Conservation (phyloP, 2,888 invertebrate genomes). For the Resseliella maxima region DNA sequence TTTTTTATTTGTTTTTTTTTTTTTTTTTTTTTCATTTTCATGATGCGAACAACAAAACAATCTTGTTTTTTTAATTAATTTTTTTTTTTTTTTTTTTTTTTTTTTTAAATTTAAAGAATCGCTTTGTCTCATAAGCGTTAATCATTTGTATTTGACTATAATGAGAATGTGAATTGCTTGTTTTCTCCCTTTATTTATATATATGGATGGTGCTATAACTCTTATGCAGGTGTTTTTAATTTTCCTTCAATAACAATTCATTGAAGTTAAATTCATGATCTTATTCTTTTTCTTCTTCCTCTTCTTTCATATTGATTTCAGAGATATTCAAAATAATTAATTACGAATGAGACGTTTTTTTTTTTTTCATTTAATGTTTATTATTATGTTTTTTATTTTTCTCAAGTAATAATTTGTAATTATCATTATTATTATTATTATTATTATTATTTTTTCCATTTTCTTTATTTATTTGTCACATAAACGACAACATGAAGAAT, state of each 20-base stretch:
- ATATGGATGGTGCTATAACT: background rate
- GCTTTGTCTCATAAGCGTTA: background rate
- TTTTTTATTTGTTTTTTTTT: no score
- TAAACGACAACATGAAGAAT: constrained; percentile 41
- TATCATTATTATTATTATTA: background rate
- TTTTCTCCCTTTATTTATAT: background rate
- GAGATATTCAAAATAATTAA: constrained; percentile 13
- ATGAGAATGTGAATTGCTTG: background rate
- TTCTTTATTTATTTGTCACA: background rate
- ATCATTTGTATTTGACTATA: background rate
- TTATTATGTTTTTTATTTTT: background rate
- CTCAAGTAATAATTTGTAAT: constrained; percentile 13
- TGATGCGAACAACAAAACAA: background rate
- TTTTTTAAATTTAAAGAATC: background rate
- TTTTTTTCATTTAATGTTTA: background rate
- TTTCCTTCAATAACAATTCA: no score
- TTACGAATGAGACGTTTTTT: constrained; percentile 27
- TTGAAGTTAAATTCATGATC: constrained; percentile 7
- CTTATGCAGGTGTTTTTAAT: background rate
- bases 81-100: background rate
- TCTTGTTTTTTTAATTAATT: background rate
- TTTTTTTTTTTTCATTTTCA: no score
- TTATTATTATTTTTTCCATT: no score
- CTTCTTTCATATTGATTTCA: background rate
- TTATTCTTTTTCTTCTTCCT: background rate